Evolutionary conservation across 2,888 invertebrate species (phyloP).

Genomic region (Tetragonula carbonaria): DNA sequence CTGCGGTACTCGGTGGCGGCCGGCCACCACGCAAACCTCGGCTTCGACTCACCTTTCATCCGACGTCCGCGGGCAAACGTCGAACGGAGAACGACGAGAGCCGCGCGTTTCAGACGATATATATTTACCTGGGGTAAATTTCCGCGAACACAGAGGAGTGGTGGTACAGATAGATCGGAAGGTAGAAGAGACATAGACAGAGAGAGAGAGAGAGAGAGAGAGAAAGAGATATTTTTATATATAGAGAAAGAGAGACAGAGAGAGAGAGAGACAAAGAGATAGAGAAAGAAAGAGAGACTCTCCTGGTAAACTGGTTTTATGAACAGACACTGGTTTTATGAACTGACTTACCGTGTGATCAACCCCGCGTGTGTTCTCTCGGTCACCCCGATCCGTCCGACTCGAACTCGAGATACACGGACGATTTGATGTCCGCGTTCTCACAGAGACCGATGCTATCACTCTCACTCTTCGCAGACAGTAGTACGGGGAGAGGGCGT

Average conservation of each 20-base stretch:
- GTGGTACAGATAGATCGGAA: background rate
- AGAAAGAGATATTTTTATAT: background rate
- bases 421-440: constrained; percentile 51
- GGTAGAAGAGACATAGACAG: constrained; percentile 2
- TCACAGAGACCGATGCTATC: constrained; percentile 60
- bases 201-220: constrained; percentile 8
- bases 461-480: constrained; percentile 69
- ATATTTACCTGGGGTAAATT: background rate
- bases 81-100: constrained; percentile 1
- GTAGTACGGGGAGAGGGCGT: constrained; percentile 59
- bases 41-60: constrained; percentile 13
- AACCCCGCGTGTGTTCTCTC: constrained; percentile 44
- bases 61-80: background rate
- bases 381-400: constrained; percentile 51
- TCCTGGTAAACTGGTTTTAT: constrained; percentile 37
- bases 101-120: background rate
- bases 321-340: constrained; percentile 50
- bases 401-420: constrained; percentile 51
- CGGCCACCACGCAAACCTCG: background rate
- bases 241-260: background rate
- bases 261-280: constrained; percentile 16
- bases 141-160: background rate
- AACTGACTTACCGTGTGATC: constrained; percentile 66
- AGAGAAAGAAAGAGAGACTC: constrained; percentile 2
- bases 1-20: too few relatives aligned